These are phyloP conservation scores for Chloroceryle inda DNA, from an alignment of 2,797 vertebrate genomes.

Conservation along the genomic window DNA sequence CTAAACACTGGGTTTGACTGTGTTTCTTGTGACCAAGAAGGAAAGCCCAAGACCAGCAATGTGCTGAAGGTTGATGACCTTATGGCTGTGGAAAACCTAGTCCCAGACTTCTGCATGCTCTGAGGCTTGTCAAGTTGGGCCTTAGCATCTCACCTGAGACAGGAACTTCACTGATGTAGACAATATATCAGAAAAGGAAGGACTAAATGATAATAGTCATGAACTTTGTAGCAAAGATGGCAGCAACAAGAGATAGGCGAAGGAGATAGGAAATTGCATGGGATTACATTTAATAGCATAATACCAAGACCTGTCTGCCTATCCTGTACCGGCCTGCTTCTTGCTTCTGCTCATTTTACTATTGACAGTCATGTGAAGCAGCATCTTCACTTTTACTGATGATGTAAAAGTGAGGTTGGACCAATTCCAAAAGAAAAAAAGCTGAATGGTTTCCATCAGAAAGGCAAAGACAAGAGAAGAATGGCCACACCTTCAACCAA, in stretches of 20 bases:
- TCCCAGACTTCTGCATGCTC: background rate
- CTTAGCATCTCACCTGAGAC: background rate
- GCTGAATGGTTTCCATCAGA: background rate
- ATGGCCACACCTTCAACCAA: background rate
- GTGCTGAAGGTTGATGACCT: background rate
- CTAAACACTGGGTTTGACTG: accelerated
- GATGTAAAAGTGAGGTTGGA: background rate
- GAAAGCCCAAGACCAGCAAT: background rate
- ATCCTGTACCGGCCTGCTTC: background rate
- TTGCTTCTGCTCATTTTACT: background rate
- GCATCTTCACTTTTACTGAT: background rate
- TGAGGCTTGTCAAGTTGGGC: background rate
- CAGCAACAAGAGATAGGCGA: background rate
- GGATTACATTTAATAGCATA: background rate
- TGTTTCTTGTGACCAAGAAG: background rate
- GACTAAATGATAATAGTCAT: background rate
- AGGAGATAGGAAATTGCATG: background rate
- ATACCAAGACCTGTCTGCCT: background rate
- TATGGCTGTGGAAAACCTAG: background rate
- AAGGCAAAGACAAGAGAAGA: background rate
- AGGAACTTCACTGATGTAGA: background rate
- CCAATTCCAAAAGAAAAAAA: background rate
- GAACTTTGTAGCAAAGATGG: background rate
- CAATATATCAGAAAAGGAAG: background rate
- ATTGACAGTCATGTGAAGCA: background rate